Conservation (phyloP, 1,140 invertebrate genomes). For the Sinella curviseta region DNA sequence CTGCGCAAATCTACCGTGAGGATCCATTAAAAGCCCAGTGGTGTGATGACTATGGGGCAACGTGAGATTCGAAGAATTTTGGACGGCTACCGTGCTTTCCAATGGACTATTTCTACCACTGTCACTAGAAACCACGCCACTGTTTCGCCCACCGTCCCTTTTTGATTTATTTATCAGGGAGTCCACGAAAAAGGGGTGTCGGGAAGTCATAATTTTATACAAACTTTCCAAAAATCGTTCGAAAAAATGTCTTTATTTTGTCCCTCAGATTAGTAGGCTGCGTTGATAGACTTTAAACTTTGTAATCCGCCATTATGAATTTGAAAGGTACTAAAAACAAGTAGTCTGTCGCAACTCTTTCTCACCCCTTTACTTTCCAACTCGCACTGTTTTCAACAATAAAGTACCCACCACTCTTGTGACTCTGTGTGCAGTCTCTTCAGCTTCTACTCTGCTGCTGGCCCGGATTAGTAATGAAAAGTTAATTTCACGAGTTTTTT, state of each 20-base stretch:
- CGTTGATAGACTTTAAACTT: no score
- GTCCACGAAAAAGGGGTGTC: neutral
- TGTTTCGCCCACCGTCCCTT: neutral
- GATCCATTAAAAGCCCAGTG: neutral
- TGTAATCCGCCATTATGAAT: no score
- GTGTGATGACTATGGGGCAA: neutral
- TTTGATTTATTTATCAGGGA: slow-evolving; percentile 6
- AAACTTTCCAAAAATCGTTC: neutral
- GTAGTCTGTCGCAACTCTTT: no score
- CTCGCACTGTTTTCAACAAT: no score
- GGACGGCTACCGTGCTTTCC: neutral
- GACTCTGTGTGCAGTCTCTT: neutral
- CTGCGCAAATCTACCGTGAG: neutral
- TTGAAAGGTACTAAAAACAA: no score
- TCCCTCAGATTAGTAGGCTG: no score
- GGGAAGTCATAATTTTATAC: neutral
- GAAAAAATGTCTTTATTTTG: no score
- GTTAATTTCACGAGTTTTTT: slow-evolving; percentile 4
- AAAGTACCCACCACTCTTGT: no score
- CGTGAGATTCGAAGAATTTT: neutral
- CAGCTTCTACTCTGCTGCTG: neutral
- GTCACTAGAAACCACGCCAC: neutral
- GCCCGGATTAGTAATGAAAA: neutral
- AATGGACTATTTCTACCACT: neutral
- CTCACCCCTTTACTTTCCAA: no score